phyloP scores from a whole-genome alignment of 2,113 vertebrate genomes.

The Hemibagrus wyckioides region DNA sequence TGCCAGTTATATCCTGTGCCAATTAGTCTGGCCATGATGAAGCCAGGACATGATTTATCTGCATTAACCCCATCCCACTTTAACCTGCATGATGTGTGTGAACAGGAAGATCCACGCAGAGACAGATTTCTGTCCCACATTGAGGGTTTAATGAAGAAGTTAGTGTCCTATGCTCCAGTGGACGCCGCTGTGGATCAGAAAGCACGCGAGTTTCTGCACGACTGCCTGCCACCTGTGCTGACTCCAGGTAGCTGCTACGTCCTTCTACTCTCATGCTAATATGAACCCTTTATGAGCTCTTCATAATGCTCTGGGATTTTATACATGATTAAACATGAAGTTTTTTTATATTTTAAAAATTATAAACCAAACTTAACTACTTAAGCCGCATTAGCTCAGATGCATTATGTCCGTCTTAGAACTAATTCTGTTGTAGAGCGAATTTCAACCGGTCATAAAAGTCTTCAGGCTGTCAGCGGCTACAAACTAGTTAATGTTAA shows the following conservation, averaged over 20 bases:
- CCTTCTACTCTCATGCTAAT: neutral
- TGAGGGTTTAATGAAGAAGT: conserved; percentile 79
- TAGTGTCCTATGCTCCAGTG: conserved; percentile 80
- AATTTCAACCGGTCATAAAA: neutral
- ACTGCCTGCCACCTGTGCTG: conserved; percentile 88
- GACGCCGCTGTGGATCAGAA: conserved; percentile 95
- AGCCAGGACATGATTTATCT: neutral
- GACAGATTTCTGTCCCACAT: conserved; percentile 78
- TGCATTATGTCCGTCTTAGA: neutral
- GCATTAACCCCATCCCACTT: neutral
- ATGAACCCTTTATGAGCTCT: neutral
- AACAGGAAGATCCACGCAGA: conserved; percentile 76
- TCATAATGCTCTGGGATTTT: neutral
- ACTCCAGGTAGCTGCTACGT: conserved; percentile 67
- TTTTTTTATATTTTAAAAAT: neutral
- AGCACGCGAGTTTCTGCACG: conserved; percentile 86
- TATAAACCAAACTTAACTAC: neutral
- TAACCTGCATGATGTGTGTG: neutral
- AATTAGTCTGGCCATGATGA: neutral
- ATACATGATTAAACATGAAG: neutral
- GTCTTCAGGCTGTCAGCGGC: no score
- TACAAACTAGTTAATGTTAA: neutral
- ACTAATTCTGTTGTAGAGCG: neutral
- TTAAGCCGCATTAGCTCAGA: neutral
- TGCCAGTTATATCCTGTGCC: neutral